Evolutionary conservation across 1,140 invertebrate species (phyloP).

Genomic region (Papilio dardanus): DNA sequence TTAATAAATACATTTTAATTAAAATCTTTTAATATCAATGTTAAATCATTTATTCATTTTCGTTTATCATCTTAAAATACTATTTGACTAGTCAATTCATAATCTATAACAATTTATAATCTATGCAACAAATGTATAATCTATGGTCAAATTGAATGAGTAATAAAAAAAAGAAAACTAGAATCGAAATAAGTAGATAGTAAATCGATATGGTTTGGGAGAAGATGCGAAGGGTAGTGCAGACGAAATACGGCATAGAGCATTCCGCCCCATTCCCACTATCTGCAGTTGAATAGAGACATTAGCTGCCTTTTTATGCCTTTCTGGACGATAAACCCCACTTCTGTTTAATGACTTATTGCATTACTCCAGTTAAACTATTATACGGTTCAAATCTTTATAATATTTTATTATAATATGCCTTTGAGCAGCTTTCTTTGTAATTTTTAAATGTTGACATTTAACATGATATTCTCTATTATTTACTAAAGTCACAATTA

Average conservation of each 20-base stretch:
- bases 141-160: conserved; percentile 9
- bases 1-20: no score
- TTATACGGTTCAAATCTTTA: conserved; percentile 23
- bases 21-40: no score
- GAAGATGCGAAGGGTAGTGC: conserved; percentile 62
- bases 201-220: conserved; percentile 65
- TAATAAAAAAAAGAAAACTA: conserved; percentile 26
- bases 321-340: conserved; percentile 35
- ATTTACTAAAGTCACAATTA: no score
- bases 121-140: conserved; percentile 13
- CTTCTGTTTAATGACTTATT: conserved; percentile 37
- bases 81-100: no score
- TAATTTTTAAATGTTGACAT: not conserved
- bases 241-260: conserved; percentile 67
- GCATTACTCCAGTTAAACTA: conserved; percentile 18
- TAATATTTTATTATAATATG: not conserved
- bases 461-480: not conserved
- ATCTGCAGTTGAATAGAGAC: conserved; percentile 52
- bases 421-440: no score
- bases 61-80: no score
- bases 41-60: no score
- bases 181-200: conserved; percentile 44
- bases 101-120: not conserved
- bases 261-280: conserved; percentile 54
- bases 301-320: conserved; percentile 39